These are phyloP conservation scores for Callosobruchus maculatus DNA, from an alignment of 2,888 invertebrate species.

Conservation along the genomic window DNA sequence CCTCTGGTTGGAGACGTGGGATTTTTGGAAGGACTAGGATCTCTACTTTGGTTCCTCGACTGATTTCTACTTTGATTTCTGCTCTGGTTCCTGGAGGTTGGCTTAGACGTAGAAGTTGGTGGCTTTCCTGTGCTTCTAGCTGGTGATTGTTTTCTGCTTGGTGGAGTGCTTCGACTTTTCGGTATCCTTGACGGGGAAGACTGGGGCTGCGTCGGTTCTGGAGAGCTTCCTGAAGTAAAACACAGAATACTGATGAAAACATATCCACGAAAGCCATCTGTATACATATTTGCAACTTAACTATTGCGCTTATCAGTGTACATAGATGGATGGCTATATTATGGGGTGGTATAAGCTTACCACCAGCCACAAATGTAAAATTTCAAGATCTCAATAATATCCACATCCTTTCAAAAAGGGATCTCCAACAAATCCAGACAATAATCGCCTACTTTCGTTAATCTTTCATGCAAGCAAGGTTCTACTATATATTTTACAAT, in stretches of 20 bases:
- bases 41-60: constrained; percentile 34
- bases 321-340: too few species aligned
- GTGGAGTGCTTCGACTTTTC: constrained; percentile 38
- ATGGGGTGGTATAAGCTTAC: too few species aligned
- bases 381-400: too few species aligned
- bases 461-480: too few species aligned
- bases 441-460: too few species aligned
- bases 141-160: constrained; percentile 37
- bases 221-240: constrained; percentile 41
- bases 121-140: constrained; percentile 21
- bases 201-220: constrained; percentile 43
- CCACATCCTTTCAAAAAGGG: too few species aligned
- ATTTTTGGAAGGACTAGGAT: constrained; percentile 37
- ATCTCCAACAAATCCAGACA: too few species aligned
- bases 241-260: background rate
- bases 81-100: constrained; percentile 24
- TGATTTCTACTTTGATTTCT: constrained; percentile 19
- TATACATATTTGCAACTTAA: too few species aligned
- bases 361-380: too few species aligned
- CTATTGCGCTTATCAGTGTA: too few species aligned
- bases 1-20: constrained; percentile 37
- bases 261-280: too few species aligned
- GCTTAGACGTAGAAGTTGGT: constrained; percentile 18
- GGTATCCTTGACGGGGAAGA: constrained; percentile 46
- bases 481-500: too few species aligned